Evolutionary conservation across 2,888 invertebrate species (phyloP).

Genomic region (Trachelus troglodyta): DNA sequence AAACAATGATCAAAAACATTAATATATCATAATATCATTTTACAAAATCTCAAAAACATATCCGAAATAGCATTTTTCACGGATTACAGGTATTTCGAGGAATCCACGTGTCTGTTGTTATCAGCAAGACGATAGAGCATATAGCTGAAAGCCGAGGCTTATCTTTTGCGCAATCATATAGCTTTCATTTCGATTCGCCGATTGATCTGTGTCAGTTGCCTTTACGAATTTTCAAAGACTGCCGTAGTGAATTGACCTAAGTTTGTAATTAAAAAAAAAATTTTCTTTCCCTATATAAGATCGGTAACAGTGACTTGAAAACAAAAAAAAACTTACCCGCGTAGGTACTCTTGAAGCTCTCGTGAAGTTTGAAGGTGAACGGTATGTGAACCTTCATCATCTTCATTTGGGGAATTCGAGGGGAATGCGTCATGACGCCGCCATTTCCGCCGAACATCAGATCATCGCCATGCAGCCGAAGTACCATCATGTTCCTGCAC

Average conservation of each 20-base stretch:
- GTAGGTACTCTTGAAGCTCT: constrained; percentile 77
- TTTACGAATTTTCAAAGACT: no score
- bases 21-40: no score
- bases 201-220: no score
- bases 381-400: constrained; percentile 88
- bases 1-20: background rate
- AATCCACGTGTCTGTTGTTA: no score
- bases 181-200: no score
- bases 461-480: constrained; percentile 79
- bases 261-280: no score
- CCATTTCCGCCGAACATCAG: constrained; percentile 70
- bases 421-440: constrained; percentile 68
- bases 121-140: no score
- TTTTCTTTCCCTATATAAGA: background rate
- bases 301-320: background rate
- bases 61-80: background rate
- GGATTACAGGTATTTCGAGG: no score
- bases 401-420: constrained; percentile 80
- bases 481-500: constrained; percentile 81
- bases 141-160: no score
- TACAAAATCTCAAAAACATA: background rate
- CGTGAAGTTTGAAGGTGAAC: constrained; percentile 82
- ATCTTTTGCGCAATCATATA: no score
- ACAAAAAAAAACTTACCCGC: constrained; percentile 69
- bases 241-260: no score